Evolutionary conservation across 2,888 invertebrate species (phyloP).

Genomic region (Caenorhabditis parvicauda): DNA sequence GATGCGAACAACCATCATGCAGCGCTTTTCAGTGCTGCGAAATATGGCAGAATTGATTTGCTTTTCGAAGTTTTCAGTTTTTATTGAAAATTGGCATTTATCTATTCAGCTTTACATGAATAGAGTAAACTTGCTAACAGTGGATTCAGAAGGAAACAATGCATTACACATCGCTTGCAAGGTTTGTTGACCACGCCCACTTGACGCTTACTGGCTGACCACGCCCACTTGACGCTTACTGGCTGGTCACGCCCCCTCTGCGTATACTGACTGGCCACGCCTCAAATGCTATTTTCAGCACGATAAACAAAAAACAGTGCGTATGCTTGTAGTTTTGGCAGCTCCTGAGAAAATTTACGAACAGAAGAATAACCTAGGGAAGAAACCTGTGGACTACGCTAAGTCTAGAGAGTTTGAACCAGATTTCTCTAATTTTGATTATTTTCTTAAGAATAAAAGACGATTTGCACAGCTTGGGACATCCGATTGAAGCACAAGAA

Average conservation of each 20-base stretch:
- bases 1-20: conserved; percentile 28
- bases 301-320: conserved; percentile 18
- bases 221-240: no score
- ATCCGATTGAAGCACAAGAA: conserved; percentile 2
- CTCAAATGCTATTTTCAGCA: conserved; percentile 12
- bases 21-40: conserved; percentile 26
- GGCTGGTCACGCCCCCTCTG: no score
- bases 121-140: conserved; percentile 22
- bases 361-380: conserved; percentile 23
- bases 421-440: not conserved
- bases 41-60: conserved; percentile 24
- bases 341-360: conserved; percentile 31
- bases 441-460: conserved; percentile 13
- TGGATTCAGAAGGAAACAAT: conserved; percentile 31
- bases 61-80: conserved; percentile 16
- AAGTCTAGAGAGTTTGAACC: not conserved
- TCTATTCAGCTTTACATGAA: conserved; percentile 20
- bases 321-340: conserved; percentile 30
- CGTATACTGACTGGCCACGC: no score
- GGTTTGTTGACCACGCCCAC: no score
- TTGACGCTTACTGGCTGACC: no score
- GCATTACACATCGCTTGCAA: conserved; percentile 36
- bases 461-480: conserved; percentile 12
- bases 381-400: conserved; percentile 11
- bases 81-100: not conserved